Evolutionary conservation across 2,113 vertebrate genomes (phyloP).

Genomic region (Climacteris rufus): DNA sequence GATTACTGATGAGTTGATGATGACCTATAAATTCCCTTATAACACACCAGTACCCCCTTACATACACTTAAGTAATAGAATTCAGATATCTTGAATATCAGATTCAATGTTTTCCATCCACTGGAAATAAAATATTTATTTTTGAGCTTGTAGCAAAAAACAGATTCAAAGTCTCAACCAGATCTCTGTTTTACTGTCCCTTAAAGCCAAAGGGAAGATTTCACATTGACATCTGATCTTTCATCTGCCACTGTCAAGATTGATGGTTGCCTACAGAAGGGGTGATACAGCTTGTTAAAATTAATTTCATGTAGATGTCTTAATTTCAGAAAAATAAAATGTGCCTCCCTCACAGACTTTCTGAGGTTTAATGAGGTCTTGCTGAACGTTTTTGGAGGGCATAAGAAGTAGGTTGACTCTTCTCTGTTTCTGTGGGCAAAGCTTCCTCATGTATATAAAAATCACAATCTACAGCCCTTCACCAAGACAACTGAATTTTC

Average conservation of each 20-base stretch:
- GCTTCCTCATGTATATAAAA: neutral
- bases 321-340: neutral
- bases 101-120: neutral
- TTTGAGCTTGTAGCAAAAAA: neutral
- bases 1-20: neutral
- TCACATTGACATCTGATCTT: neutral
- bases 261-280: neutral
- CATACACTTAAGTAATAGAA: neutral
- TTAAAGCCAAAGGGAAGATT: neutral
- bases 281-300: neutral
- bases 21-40: neutral
- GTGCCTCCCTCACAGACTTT: neutral
- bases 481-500: neutral
- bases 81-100: neutral
- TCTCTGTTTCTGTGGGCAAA: neutral
- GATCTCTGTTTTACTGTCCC: neutral
- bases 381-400: neutral
- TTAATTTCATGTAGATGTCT: neutral
- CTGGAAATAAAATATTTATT: neutral
- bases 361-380: neutral
- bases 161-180: neutral
- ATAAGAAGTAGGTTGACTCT: neutral
- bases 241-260: neutral
- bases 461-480: neutral
- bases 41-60: neutral